Base-by-base conservation (phyloP, 2,113 vertebrate species). In the Corvus cornix region DNA sequence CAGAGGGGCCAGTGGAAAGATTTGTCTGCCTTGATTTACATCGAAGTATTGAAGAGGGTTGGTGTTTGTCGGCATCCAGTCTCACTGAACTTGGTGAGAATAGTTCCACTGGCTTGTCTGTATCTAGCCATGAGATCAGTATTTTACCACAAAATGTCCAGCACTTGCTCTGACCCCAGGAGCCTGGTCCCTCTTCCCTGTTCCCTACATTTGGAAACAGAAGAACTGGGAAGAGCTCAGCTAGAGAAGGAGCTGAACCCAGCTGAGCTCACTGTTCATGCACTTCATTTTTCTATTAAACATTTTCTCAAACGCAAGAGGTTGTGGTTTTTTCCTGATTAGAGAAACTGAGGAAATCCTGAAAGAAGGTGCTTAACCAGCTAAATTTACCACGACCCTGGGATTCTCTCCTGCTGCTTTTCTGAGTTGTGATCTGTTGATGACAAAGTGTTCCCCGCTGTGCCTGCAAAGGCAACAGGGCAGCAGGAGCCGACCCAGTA, bases 401-500 rank as follows among this genome's bases (percentile, higher is more conserved):
- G 35, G 11, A 43, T 37, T 55, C 6, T 48, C 5, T 62, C 43
- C 60, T 37, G 46, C 58, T 75, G 30, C 39, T 51, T 73, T 73
- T 16, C 39, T 49, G 60, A 79, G 26, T 2, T 31, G 13, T 31
- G 20, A 37, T 51, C 13, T 51, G 9, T 7, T 39, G 53, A 5
- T 56, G 30, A 41, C 11, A 30, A 39, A 10, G 1, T 10, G 20
- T 22, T 67, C 27, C 15, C 6, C 0, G 0, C 5, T 24, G 15
- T 16, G 6, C 23, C n/a, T 39, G 6, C 0, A 4, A 31, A 7
- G 37, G 23, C 41, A 67, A 21, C 22, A 48, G 24, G 13, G 16
- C 16, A 49, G 24, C 10, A 44, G 48, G 37, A 52, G 11, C 5
- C 1, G 4, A 6, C 0, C 0, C 10, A 13, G 4, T n/a, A 20